A percentile compares a stretch with the other conserved stretches of the same genome.
Evolutionary conservation across 2,113 vertebrate genomes (phyloP).

Genomic region (Poecile atricapillus): DNA sequence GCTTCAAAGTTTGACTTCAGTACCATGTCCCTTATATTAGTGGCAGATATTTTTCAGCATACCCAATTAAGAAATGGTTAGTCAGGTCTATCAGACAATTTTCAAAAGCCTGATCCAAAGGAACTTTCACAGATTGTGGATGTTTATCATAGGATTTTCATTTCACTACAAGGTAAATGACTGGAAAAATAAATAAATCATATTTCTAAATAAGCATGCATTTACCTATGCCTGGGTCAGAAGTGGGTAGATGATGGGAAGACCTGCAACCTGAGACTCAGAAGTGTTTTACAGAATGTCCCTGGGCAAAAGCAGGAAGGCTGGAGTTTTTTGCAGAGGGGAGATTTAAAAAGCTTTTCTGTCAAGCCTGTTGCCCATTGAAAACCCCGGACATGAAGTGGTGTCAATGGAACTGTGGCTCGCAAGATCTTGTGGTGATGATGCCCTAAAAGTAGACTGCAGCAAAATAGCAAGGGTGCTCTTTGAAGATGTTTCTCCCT

Average conservation of each 20-base stretch:
- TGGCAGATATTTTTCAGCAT: slow-evolving; percentile 8
- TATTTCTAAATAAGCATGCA: neutral
- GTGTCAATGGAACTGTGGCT: neutral
- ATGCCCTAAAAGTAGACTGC: neutral
- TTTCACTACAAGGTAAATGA: neutral
- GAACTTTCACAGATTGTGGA: neutral
- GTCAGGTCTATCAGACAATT: neutral
- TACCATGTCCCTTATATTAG: neutral
- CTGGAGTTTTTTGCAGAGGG: neutral
- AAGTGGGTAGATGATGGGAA: neutral
- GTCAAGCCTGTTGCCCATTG: neutral
- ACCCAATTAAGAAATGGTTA: neutral
- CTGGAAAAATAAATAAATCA: neutral
- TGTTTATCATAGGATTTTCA: neutral
- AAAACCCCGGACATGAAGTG: rapidly evolving
- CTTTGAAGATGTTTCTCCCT: neutral
- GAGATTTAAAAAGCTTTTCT: neutral
- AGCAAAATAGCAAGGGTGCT: neutral
- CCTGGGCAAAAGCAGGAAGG: neutral
- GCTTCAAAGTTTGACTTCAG: slow-evolving; percentile 21
- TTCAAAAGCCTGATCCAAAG: neutral
- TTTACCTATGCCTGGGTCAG: neutral
- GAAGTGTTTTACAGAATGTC: neutral
- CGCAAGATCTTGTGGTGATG: neutral
- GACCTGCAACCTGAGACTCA: neutral